phyloP scores from a whole-genome alignment of 2,113 vertebrate species.

The Catharus bicknelli region DNA sequence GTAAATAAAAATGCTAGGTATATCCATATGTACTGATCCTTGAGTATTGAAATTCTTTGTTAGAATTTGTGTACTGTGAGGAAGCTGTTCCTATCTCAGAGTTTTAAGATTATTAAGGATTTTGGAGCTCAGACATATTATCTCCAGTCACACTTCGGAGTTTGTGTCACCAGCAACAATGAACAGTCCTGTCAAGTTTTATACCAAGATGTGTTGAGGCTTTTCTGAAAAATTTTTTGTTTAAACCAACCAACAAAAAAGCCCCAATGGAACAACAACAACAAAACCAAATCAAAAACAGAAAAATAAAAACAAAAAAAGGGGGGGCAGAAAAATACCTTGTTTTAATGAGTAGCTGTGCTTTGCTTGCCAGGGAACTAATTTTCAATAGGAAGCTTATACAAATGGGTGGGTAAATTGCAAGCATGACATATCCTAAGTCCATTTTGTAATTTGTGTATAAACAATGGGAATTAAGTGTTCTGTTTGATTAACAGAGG shows the following conservation, averaged over 20 bases:
- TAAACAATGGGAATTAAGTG: not conserved
- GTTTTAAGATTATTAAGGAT: not conserved
- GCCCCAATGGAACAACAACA: not conserved
- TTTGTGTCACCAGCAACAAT: not conserved
- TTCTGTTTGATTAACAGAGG: not conserved
- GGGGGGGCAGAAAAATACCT: not conserved
- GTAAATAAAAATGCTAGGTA: not conserved
- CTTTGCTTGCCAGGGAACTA: not conserved
- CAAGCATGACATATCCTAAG: not conserved
- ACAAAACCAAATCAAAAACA: not conserved
- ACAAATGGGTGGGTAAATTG: not conserved
- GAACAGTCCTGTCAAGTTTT: not conserved
- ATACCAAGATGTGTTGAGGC: not conserved
- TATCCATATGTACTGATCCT: not conserved
- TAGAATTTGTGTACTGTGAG: not conserved
- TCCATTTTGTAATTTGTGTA: not conserved
- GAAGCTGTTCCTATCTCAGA: not conserved
- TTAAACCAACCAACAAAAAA: not conserved
- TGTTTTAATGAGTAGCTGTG: not conserved
- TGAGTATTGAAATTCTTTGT: not conserved
- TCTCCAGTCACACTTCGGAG: not conserved
- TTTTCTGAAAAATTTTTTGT: not conserved
- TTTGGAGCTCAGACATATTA: not conserved
- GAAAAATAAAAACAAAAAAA: not conserved
- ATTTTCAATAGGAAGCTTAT: not conserved